A percentile compares a stretch with the other conserved stretches of the same genome.
These are phyloP conservation scores for Drosophila bocki DNA, from an alignment of 1,140 invertebrate species.

Conservation along the genomic window DNA sequence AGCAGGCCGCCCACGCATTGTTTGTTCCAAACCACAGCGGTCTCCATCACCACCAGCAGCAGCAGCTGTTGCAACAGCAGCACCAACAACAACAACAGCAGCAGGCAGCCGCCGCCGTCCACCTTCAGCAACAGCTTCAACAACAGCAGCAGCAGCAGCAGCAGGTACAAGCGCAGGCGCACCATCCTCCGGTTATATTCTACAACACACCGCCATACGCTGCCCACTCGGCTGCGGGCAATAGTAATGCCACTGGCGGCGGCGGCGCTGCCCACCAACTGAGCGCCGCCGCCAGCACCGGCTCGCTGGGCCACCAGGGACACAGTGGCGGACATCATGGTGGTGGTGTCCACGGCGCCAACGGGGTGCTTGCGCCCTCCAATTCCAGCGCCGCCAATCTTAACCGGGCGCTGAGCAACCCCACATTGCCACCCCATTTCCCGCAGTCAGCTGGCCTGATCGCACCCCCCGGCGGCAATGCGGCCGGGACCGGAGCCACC, in stretches of 20 bases:
- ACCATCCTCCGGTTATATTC: slow-evolving; percentile 53
- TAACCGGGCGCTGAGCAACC: slow-evolving; percentile 48
- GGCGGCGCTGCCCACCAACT: slow-evolving; percentile 69
- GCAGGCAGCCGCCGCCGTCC: slow-evolving; percentile 49
- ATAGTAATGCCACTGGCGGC: slow-evolving; percentile 56
- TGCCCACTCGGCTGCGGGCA: slow-evolving; percentile 43
- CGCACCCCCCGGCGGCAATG: slow-evolving; percentile 42
- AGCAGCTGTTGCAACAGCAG: slow-evolving; percentile 45
- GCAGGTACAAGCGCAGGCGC: slow-evolving; percentile 40
- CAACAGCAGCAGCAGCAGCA: slow-evolving; percentile 61
- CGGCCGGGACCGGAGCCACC: slow-evolving; percentile 11
- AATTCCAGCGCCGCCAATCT: slow-evolving; percentile 47
- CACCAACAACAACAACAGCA: slow-evolving; percentile 55
- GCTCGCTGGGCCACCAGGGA: slow-evolving; percentile 44
- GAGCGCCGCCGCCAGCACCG: slow-evolving; percentile 66
- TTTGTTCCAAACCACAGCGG: slow-evolving; percentile 52
- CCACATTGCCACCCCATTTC: slow-evolving; percentile 51
- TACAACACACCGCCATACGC: slow-evolving; percentile 46
- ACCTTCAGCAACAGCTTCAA: slow-evolving; percentile 51
- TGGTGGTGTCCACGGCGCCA: slow-evolving; percentile 21
- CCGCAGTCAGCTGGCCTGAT: slow-evolving; percentile 73
- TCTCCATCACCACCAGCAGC: slow-evolving; percentile 55
- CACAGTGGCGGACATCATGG: slow-evolving; percentile 36
- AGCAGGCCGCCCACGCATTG: slow-evolving; percentile 49
- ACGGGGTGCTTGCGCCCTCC: slow-evolving; percentile 52